phyloP scores from a whole-genome alignment of 2,797 vertebrate species.

The Enteromius unitaeniatus region DNA sequence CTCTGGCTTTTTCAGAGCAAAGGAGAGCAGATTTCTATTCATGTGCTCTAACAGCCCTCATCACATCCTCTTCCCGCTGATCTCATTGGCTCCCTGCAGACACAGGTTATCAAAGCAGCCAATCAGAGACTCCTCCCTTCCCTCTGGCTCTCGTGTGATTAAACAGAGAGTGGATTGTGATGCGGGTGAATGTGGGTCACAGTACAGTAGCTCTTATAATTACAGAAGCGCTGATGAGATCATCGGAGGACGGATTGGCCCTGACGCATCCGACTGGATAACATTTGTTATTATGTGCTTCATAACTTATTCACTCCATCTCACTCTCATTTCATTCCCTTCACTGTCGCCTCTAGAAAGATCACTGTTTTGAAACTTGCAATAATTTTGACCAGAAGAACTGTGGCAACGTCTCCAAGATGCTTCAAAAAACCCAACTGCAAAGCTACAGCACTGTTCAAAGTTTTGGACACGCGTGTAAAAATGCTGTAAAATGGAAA shows the following conservation, averaged over 20 bases:
- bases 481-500: no score
- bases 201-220: constrained; percentile 54
- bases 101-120: constrained; percentile 55
- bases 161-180: not conserved
- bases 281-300: constrained; percentile 43
- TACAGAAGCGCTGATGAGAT: constrained; percentile 64
- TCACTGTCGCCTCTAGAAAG: not conserved
- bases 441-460: no score
- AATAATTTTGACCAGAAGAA: no score
- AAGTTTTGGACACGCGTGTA: no score
- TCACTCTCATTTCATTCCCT: constrained; percentile 13
- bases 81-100: constrained; percentile 45
- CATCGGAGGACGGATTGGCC: constrained; percentile 66
- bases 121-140: constrained; percentile 42
- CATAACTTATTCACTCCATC: not conserved
- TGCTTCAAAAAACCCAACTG: no score
- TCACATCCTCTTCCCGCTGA: constrained; percentile 7
- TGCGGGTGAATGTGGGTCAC: constrained; percentile 56
- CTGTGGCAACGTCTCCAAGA: no score
- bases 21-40: constrained; percentile 26
- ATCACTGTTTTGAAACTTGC: not conserved
- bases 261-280: constrained; percentile 36
- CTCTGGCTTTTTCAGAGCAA: constrained; percentile 27
- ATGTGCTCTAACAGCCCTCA: constrained; percentile 26
- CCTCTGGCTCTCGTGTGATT: constrained; percentile 37